Percentiles rank a stretch among this genome's conserved stretches.
Conservation (phyloP, 2,113 vertebrate genomes). For the Prinia subflava region DNA sequence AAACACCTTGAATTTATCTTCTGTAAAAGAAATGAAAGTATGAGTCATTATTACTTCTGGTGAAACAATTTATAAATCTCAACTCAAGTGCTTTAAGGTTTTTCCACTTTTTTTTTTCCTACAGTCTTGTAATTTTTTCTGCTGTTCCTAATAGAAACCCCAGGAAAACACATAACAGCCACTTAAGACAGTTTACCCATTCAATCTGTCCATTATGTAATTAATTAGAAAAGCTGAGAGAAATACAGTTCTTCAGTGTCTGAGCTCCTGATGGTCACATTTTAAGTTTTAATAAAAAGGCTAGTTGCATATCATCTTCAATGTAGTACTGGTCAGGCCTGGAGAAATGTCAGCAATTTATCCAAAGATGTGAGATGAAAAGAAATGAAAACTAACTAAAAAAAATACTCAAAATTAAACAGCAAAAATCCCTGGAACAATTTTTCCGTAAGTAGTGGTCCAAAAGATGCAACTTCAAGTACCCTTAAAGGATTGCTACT, state of each 20-base stretch:
- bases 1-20: constrained; percentile 24
- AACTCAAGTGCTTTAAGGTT: not conserved
- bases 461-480: not conserved
- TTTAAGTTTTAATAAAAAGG: not conserved
- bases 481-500: not conserved
- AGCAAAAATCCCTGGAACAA: not conserved
- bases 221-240: constrained; percentile 34
- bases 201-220: constrained; percentile 38
- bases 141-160: not conserved
- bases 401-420: not conserved
- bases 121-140: not conserved
- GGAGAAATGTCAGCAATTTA: not conserved
- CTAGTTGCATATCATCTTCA: not conserved
- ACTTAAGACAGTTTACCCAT: constrained; percentile 10
- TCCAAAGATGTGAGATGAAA: not conserved
- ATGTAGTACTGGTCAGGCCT: not conserved
- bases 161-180: not conserved
- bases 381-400: not conserved
- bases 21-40: not conserved
- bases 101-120: not conserved
- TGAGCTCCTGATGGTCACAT: not conserved
- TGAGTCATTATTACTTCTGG: constrained; percentile 17
- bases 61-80: constrained; percentile 4
- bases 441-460: not conserved
- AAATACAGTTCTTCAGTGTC: not conserved